Evolutionary conservation across 2,113 vertebrate species (phyloP).

Genomic region (Planiliza haematocheilus): DNA sequence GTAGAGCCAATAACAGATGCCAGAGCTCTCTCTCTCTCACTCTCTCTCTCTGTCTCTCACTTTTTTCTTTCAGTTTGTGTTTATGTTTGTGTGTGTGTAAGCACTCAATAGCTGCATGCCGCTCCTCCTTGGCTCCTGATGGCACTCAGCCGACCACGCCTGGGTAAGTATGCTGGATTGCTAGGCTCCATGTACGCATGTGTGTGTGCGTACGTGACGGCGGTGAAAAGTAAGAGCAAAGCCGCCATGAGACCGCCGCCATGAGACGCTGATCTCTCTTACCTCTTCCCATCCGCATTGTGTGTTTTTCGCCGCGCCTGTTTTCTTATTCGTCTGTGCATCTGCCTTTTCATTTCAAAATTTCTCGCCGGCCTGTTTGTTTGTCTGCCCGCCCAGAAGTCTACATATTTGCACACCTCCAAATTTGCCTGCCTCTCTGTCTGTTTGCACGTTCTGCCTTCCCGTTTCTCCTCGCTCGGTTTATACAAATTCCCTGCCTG

Average conservation of each 20-base stretch:
- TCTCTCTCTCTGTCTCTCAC: neutral
- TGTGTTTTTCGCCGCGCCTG: constrained; percentile 19
- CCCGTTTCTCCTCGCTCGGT: constrained; percentile 6
- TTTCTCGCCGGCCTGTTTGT: constrained; percentile 49
- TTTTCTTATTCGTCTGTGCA: constrained; percentile 37
- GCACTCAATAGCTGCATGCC: constrained; percentile 46
- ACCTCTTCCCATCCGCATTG: constrained; percentile 6
- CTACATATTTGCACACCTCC: constrained; percentile 55
- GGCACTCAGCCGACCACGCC: constrained; percentile 47
- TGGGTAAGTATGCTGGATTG: constrained; percentile 56
- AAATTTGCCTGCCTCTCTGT: constrained; percentile 25
- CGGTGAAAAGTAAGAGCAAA: constrained; percentile 26
- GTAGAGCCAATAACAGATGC: constrained; percentile 57
- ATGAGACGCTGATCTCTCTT: constrained; percentile 24
- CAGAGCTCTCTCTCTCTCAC: constrained; percentile 6
- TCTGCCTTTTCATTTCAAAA: constrained; percentile 45
- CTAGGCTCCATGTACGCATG: constrained; percentile 23
- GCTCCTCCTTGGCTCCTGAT: constrained; percentile 46
- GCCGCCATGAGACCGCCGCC: neutral
- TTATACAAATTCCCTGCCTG: neutral
- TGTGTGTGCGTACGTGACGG: constrained; percentile 16
- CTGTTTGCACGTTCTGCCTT: constrained; percentile 9
- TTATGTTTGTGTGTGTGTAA: constrained; percentile 24
- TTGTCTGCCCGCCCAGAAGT: constrained; percentile 32
- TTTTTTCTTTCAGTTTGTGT: constrained; percentile 27